These are phyloP conservation scores for Trilocha varians DNA, from an alignment of 2,888 invertebrate species.

Conservation along the genomic window DNA sequence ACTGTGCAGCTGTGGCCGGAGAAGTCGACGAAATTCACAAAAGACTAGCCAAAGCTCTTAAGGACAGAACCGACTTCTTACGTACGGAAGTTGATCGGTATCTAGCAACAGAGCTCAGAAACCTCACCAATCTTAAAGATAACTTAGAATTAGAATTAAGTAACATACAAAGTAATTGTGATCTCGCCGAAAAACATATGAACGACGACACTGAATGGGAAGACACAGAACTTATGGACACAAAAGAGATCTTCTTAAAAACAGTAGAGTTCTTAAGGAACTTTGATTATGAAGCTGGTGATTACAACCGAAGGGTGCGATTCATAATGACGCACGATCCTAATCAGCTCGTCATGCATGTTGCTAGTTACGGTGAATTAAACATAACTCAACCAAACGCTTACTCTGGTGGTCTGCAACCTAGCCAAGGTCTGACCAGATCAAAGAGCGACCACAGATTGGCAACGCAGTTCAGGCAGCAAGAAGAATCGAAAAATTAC, in stretches of 20 bases:
- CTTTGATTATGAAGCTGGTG: conserved; percentile 94
- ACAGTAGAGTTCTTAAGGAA: conserved; percentile 96
- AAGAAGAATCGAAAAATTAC: conserved; percentile 81
- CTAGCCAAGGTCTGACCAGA: conserved; percentile 85
- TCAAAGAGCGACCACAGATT: conserved; percentile 95
- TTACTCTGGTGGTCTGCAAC: conserved; percentile 74
- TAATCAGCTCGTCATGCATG: conserved; percentile 89
- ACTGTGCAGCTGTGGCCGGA: conserved; percentile 90
- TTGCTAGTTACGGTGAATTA: conserved; percentile 91
- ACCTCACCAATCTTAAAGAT: conserved; percentile 89
- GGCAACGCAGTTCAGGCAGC: conserved; percentile 89
- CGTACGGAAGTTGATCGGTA: conserved; percentile 94
- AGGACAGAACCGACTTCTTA: conserved; percentile 90
- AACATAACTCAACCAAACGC: conserved; percentile 81
- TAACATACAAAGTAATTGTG: conserved; percentile 97
- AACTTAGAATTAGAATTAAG: conserved; percentile 95
- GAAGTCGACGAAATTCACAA: conserved; percentile 95
- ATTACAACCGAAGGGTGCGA: conserved; percentile 88
- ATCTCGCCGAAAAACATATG: conserved; percentile 95
- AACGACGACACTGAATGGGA: conserved; percentile 93
- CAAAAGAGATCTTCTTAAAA: conserved; percentile 96
- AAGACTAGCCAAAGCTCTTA: conserved; percentile 88
- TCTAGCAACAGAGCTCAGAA: conserved; percentile 88
- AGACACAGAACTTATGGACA: conserved; percentile 92
- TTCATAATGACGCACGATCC: conserved; percentile 94